phyloP scores from a whole-genome alignment of 2,888 invertebrate species.

The Eupithecia subfuscata region DNA sequence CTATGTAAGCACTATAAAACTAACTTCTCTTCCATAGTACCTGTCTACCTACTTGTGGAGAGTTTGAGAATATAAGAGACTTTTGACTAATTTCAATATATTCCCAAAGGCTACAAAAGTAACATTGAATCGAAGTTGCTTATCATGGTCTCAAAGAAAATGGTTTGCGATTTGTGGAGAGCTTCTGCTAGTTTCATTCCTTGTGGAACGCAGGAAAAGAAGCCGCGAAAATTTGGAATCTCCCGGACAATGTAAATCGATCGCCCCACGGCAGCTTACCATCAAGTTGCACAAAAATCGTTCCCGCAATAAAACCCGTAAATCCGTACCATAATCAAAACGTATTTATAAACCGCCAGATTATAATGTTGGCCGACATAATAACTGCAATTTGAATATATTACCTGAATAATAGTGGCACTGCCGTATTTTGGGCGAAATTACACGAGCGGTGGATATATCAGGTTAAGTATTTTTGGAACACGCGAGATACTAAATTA shows the following conservation, averaged over 20 bases:
- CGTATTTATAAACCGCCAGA: constrained; percentile 50
- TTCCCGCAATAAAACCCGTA: constrained; percentile 29
- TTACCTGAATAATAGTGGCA: constrained; percentile 44
- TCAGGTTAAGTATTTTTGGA: constrained; percentile 42
- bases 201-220: no score
- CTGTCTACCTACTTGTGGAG: background rate
- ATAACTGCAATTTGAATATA: constrained; percentile 58
- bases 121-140: background rate
- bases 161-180: background rate
- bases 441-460: constrained; percentile 46
- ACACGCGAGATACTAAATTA: constrained; percentile 42
- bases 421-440: constrained; percentile 47
- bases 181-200: background rate
- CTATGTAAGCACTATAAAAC: background rate
- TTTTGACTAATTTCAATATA: no score
- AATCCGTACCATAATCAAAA: constrained; percentile 42
- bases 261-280: background rate
- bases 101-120: background rate
- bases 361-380: constrained; percentile 52
- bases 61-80: no score
- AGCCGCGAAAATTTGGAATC: background rate
- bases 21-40: no score
- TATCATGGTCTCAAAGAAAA: background rate
- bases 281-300: background rate
- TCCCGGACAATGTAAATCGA: background rate